Conservation (phyloP, 1,140 invertebrate genomes). For the Drosophila kurseongensis region DNA sequence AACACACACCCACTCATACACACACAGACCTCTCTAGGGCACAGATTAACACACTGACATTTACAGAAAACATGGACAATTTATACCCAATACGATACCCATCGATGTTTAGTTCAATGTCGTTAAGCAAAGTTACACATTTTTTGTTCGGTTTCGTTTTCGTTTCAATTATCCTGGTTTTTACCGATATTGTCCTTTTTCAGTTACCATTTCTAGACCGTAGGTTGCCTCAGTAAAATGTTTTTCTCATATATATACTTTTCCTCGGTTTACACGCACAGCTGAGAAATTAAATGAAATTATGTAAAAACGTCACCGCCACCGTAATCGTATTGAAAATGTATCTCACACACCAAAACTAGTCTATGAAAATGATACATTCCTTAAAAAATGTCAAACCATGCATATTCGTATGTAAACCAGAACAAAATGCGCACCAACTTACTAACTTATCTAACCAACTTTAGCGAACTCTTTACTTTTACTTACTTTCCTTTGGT, state of each 20-base stretch:
- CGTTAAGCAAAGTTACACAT: slow-evolving; percentile 24
- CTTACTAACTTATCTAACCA: slow-evolving; percentile 30
- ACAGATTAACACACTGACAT: slow-evolving; percentile 46
- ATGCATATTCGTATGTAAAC: slow-evolving; percentile 66
- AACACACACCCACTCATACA: slow-evolving; percentile 33
- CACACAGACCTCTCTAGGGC: slow-evolving; percentile 38
- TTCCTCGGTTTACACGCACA: slow-evolving; percentile 63
- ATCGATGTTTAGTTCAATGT: slow-evolving; percentile 77
- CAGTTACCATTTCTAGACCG: slow-evolving; percentile 23
- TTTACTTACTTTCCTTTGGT: slow-evolving; percentile 52
- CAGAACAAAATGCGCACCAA: slow-evolving; percentile 58
- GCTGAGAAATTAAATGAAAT: slow-evolving; percentile 48
- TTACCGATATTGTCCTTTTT: slow-evolving; percentile 28
- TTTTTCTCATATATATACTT: slow-evolving; percentile 6
- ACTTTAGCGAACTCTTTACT: slow-evolving; percentile 53
- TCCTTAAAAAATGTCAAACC: slow-evolving; percentile 47
- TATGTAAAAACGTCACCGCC: slow-evolving; percentile 63
- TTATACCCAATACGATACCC: slow-evolving; percentile 41
- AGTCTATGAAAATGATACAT: slow-evolving; percentile 36
- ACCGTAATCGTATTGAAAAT: slow-evolving; percentile 69
- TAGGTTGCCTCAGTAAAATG: slow-evolving; percentile 32
- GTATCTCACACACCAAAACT: slow-evolving; percentile 69
- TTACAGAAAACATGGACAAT: slow-evolving; percentile 26
- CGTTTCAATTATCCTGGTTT: slow-evolving; percentile 20
- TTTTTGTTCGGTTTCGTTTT: slow-evolving; percentile 4